Base-by-base conservation (phyloP, 2,113 vertebrate species). In the Leucosticte australis region DNA sequence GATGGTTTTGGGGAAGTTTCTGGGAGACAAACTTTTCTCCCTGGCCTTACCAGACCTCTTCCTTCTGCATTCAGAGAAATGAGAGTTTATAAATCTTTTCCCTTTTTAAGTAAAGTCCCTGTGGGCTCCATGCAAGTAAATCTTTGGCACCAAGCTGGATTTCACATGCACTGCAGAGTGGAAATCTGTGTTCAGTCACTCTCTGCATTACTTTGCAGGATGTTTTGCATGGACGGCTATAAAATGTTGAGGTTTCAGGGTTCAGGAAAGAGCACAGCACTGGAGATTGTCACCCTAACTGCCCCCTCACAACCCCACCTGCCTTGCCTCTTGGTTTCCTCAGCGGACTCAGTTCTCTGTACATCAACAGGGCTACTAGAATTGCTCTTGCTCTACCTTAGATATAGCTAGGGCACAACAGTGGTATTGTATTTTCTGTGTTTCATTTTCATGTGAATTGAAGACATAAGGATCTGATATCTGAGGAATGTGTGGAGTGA, bases 151-250 rank as follows among this genome's bases (percentile, higher is more conserved):
- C 37, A 55, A 64, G 42, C 39, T 75, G 12, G 47, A 67, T 76
- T 89, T 83, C 47, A 60, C 28, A 75, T 21, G 67, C 27, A n/a
- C 19, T 35, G 64, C 27, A 65, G 85, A 95, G 87, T 94, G 50
- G 75, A 92, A 96, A 90, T 92, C 82, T 81, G 28, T 93, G 91
- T 87, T 86, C 82, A 71, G 56, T 68, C 76, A 74, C 46, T 89
- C 79, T 62, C 59, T 78, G 64, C 52, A 22, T 52, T 87, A 7
- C 83, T 92, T 57, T 80, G 31, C 28, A 87, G 64, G 47, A 69
- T 73, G 41, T 77, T 95, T 94, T 95, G 49, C 53, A 22, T 62
- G 71, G 67, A 13, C 83, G 77, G 56, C 62, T 93, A 65, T 83
- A 76, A 93, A 93, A 67, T 68, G 39, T 49, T 28, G 78, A 86